A percentile compares a stretch with the other conserved stretches of the same genome.
Evolutionary conservation across 2,113 vertebrate species (phyloP).

Genomic region (Ameiurus melas): DNA sequence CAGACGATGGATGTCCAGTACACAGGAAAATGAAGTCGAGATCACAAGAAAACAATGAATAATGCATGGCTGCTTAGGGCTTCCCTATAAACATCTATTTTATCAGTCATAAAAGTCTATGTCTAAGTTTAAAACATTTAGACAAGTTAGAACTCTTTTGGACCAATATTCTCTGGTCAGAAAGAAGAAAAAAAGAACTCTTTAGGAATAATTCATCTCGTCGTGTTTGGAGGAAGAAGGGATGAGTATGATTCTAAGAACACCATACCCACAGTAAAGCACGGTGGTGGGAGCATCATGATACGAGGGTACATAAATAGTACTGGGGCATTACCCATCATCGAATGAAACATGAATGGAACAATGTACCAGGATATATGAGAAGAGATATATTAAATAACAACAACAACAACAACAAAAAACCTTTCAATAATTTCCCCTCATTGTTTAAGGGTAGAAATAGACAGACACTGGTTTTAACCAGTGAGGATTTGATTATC

Average conservation of each 20-base stretch:
- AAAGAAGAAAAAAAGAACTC: too few relatives aligned
- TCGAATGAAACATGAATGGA: background rate
- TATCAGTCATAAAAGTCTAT: too few relatives aligned
- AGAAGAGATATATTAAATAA: background rate
- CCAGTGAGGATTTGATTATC: background rate
- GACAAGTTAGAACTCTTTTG: background rate
- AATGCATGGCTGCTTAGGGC: too few relatives aligned
- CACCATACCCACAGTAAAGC: background rate
- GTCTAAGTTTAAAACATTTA: background rate
- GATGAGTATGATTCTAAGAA: background rate
- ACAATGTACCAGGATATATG: background rate
- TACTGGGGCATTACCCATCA: background rate
- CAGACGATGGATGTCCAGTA: too few relatives aligned
- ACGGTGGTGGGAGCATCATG: background rate
- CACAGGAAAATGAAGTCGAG: too few relatives aligned
- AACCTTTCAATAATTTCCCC: background rate
- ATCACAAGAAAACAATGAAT: background rate
- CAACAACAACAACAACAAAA: background rate
- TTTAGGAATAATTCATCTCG: background rate
- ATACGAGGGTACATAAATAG: background rate
- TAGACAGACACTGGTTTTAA: background rate
- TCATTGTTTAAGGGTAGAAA: background rate
- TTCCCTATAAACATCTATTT: too few relatives aligned
- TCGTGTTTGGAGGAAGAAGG: too few relatives aligned
- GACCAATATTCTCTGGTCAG: background rate